A percentile compares a stretch with the other conserved stretches of the same genome.
phyloP scores from a whole-genome alignment of 2,113 vertebrate species.

The Hemibagrus wyckioides region DNA sequence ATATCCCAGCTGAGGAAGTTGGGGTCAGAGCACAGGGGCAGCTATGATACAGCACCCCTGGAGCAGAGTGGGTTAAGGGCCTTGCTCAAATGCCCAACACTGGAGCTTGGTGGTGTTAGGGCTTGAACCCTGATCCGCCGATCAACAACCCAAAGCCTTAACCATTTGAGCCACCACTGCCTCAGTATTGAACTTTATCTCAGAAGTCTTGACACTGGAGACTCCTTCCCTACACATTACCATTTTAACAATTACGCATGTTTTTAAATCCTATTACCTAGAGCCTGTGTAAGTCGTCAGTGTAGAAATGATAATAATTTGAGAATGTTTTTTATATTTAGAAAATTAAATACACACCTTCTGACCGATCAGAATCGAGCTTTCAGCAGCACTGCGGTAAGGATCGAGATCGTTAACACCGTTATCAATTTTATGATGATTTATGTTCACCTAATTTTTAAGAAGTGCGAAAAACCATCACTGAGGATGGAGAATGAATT shows the following conservation, averaged over 20 bases:
- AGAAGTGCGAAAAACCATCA: not conserved
- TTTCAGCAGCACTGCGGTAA: not conserved
- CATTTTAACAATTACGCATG: not conserved
- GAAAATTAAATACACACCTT: not conserved
- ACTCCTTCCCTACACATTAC: not conserved
- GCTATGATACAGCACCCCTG: too few relatives aligned
- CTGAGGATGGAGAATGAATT: not conserved
- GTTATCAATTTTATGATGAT: not conserved
- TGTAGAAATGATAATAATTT: not conserved
- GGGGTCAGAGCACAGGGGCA: too few relatives aligned
- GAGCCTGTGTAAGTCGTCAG: not conserved
- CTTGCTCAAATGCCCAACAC: too few relatives aligned
- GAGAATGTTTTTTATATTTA: not conserved
- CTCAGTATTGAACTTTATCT: too few relatives aligned
- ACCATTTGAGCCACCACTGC: too few relatives aligned
- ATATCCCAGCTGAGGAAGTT: too few relatives aligned
- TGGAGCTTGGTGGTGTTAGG: too few relatives aligned
- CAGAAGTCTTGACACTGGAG: too few relatives aligned
- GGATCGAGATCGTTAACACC: too few relatives aligned
- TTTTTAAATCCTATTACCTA: not conserved
- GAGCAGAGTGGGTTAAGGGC: too few relatives aligned
- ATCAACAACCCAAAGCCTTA: too few relatives aligned
- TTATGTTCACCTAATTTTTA: not conserved
- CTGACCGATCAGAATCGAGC: not conserved
- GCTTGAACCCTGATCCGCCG: too few relatives aligned